phyloP scores from a whole-genome alignment of 1,140 invertebrate species.

The Procambarus virginalis region DNA sequence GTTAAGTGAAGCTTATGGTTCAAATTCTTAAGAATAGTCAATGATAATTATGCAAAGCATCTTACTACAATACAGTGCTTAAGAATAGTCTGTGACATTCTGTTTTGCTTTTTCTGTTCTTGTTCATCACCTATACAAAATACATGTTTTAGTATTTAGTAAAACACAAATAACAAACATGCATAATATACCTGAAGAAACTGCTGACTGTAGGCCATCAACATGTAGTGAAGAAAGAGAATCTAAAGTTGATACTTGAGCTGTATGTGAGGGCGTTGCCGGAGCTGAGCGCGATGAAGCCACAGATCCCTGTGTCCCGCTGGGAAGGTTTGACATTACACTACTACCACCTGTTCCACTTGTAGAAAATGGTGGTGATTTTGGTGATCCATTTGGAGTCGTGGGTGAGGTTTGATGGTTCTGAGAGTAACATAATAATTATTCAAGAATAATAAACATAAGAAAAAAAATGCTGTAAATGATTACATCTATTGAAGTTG shows the following conservation, averaged over 20 bases:
- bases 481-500: too few species aligned
- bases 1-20: too few species aligned
- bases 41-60: too few species aligned
- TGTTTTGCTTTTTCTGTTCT: too few species aligned
- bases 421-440: conserved; percentile 14
- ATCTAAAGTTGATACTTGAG: conserved; percentile 60
- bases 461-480: not conserved
- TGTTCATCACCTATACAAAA: too few species aligned
- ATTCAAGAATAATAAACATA: not conserved
- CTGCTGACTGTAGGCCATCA: conserved; percentile 72
- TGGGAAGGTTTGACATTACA: conserved; percentile 73
- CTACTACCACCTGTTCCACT: conserved; percentile 75
- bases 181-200: conserved; percentile 34
- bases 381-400: conserved; percentile 52
- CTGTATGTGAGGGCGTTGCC: conserved; percentile 59
- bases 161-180: not conserved
- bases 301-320: conserved; percentile 45
- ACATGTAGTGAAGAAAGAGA: conserved; percentile 63
- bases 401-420: conserved; percentile 52
- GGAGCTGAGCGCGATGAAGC: conserved; percentile 58
- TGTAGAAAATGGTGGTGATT: conserved; percentile 68
- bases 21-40: too few species aligned
- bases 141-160: too few species aligned
- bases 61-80: too few species aligned
- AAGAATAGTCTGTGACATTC: too few species aligned